phyloP scores from a whole-genome alignment of 2,113 vertebrate species.

The Tetrax tetrax region DNA sequence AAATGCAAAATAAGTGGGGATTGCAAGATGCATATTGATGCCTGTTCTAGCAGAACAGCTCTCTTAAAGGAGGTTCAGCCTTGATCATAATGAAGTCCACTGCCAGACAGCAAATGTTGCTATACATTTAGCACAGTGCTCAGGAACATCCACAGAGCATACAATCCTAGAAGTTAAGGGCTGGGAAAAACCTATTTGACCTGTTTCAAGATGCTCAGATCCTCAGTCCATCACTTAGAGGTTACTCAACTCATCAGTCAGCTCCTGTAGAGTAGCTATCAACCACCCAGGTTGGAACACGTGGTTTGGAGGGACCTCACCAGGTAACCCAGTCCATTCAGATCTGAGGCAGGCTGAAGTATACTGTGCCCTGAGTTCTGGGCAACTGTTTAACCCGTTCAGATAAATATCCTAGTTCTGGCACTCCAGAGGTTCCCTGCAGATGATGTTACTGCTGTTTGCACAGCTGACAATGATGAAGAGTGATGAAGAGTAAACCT shows the following conservation, averaged over 20 bases:
- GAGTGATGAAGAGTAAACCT: neutral
- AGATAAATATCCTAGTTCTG: neutral
- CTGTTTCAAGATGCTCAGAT: neutral
- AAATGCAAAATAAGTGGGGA: neutral
- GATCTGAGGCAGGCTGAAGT: neutral
- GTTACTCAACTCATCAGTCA: neutral
- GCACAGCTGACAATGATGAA: neutral
- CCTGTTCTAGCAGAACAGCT: neutral
- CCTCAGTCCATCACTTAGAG: neutral
- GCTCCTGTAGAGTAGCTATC: neutral
- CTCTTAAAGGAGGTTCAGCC: neutral
- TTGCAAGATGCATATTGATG: slow-evolving; percentile 12
- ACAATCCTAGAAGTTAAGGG: neutral
- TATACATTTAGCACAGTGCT: neutral
- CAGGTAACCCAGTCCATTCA: neutral
- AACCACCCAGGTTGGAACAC: neutral
- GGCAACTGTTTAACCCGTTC: neutral
- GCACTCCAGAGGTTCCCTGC: neutral
- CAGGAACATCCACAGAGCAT: neutral
- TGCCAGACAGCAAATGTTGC: neutral
- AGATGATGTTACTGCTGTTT: neutral
- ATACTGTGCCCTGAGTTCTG: neutral
- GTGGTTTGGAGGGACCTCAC: neutral
- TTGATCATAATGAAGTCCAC: neutral
- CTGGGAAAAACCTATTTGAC: neutral